phyloP scores from a whole-genome alignment of 2,113 vertebrate species.

The Siniperca knerii region DNA sequence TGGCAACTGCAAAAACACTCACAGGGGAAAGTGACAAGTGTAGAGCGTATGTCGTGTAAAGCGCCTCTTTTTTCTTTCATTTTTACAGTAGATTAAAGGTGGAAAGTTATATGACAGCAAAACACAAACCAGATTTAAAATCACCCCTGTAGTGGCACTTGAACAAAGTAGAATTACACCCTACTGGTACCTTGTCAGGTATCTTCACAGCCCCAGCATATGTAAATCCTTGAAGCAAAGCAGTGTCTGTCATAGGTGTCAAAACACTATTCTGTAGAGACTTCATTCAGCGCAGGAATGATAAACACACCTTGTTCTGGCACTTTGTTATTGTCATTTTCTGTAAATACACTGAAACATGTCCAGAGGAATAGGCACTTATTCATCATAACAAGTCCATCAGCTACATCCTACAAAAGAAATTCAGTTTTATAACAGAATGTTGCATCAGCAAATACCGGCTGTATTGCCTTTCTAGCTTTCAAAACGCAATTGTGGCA shows the following conservation, averaged over 20 bases:
- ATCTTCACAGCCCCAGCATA: conserved; percentile 49
- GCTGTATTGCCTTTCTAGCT: conserved; percentile 16
- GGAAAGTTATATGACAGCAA: conserved; percentile 44
- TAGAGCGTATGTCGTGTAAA: conserved; percentile 9
- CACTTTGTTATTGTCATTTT: conserved; percentile 54
- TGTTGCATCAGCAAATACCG: conserved; percentile 35
- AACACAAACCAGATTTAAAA: conserved; percentile 47
- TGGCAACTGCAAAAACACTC: conserved; percentile 27
- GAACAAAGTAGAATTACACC: conserved; percentile 60
- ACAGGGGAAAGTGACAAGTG: conserved; percentile 2
- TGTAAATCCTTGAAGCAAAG: conserved; percentile 71
- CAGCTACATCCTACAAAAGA: conserved; percentile 31
- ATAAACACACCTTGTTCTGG: conserved; percentile 47
- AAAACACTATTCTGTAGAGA: conserved; percentile 58
- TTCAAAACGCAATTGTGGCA: conserved; percentile 35
- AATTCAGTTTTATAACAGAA: conserved; percentile 42
- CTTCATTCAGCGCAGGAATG: conserved; percentile 41
- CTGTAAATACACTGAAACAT: conserved; percentile 57
- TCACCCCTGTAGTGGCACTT: conserved; percentile 22
- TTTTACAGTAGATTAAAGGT: conserved; percentile 32
- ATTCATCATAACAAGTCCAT: conserved; percentile 51
- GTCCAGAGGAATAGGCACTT: conserved; percentile 46
- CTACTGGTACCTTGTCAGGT: conserved; percentile 46
- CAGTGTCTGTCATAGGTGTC: conserved; percentile 65
- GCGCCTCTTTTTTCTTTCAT: conserved; percentile 7